Evolutionary conservation across 1,140 invertebrate genomes (phyloP).

Genomic region (Sinella curviseta): DNA sequence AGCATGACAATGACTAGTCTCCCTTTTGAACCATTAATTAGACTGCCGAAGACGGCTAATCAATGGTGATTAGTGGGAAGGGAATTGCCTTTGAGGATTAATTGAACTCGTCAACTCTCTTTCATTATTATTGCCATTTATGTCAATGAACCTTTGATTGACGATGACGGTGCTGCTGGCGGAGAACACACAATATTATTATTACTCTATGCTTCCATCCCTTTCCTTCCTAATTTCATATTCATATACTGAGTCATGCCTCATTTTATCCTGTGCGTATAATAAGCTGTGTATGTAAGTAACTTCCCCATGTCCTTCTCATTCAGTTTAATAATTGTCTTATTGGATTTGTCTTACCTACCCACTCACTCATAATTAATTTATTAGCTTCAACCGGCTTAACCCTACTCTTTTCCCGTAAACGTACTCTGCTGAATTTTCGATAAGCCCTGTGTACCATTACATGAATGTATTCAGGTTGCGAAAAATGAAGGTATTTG

Average conservation of each 20-base stretch:
- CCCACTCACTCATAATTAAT: not conserved
- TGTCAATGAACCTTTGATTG: not conserved
- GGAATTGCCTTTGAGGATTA: constrained; percentile 36
- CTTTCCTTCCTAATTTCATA: no score
- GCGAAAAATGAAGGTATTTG: no score
- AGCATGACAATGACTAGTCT: not conserved
- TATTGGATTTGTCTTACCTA: no score
- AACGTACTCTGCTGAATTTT: no score
- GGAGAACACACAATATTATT: not conserved
- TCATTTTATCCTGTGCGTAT: no score
- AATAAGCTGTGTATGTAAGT: no score
- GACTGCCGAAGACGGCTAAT: constrained; percentile 35
- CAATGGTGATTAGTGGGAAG: constrained; percentile 36
- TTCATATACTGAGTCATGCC: no score
- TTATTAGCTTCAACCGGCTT: not conserved
- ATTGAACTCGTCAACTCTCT: constrained; percentile 24
- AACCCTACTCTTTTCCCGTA: not conserved
- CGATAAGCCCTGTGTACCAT: no score
- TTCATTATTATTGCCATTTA: not conserved
- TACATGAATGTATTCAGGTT: no score
- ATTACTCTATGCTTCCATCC: not conserved
- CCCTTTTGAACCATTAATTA: not conserved
- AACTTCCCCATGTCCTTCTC: no score
- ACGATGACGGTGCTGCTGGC: not conserved
- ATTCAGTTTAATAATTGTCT: no score